These are phyloP conservation scores for Rhagophthalmus giganteus DNA, from an alignment of 2,888 invertebrate genomes.

Conservation along the genomic window DNA sequence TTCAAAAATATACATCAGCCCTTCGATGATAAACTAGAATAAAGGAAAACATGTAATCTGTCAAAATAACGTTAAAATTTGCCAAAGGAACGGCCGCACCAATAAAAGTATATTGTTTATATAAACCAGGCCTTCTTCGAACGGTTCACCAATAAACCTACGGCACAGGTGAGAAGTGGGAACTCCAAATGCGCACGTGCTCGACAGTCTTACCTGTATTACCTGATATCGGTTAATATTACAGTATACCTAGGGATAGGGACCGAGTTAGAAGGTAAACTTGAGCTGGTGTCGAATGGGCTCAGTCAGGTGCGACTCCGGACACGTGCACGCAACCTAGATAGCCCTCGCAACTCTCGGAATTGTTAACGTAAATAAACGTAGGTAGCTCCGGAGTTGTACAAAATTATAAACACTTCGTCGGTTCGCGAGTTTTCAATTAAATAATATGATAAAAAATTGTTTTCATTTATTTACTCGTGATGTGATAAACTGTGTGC, in stretches of 20 bases:
- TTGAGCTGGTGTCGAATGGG: constrained; percentile 37
- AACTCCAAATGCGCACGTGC: constrained; percentile 38
- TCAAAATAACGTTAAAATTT: constrained; percentile 14
- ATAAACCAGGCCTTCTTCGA: constrained; percentile 32
- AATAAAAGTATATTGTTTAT: constrained; percentile 22
- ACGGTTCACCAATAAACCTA: constrained; percentile 33
- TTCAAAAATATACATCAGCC: too few species aligned
- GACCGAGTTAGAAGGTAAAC: constrained; percentile 35
- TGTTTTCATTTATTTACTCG: not conserved
- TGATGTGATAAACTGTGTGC: constrained; percentile 22
- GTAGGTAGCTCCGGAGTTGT: too few species aligned
- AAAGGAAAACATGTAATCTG: too few species aligned
- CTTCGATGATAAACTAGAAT: too few species aligned
- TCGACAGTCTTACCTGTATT: constrained; percentile 36
- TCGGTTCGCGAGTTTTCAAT: too few species aligned
- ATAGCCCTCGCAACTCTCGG: constrained; percentile 1
- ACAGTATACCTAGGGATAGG: constrained; percentile 32
- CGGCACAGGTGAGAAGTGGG: constrained; percentile 40
- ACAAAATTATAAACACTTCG: too few species aligned
- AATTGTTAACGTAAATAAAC: too few species aligned
- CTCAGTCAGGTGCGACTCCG: constrained; percentile 40
- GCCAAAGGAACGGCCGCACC: constrained; percentile 20
- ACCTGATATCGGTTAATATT: constrained; percentile 31
- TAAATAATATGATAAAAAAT: too few species aligned
- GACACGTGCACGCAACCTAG: constrained; percentile 22